Conservation (phyloP, 2,113 vertebrate species). For the Todiramphus saurophagus region DNA sequence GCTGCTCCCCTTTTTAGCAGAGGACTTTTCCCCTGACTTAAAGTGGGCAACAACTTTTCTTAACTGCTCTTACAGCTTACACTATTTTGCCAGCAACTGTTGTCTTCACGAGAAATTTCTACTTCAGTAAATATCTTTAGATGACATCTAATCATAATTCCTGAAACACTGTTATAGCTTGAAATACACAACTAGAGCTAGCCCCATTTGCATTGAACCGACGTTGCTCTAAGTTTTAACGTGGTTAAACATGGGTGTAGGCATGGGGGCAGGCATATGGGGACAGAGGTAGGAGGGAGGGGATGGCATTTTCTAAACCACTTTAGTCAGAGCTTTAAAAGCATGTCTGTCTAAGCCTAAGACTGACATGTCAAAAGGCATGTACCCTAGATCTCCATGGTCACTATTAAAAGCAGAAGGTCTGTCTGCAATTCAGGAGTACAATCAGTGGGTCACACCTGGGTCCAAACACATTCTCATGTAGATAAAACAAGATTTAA, state of each 20-base stretch:
- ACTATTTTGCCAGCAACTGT: background rate
- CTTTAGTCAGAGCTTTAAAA: background rate
- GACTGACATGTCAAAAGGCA: background rate
- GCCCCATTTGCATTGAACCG: accelerated
- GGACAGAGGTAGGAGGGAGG: background rate
- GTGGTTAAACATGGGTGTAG: background rate
- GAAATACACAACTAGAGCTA: background rate
- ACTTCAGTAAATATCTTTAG: background rate
- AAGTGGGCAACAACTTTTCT: background rate
- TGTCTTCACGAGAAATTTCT: background rate
- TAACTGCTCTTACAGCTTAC: background rate
- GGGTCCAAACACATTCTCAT: background rate
- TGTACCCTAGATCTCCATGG: background rate
- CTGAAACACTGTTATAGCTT: background rate
- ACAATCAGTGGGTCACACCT: background rate
- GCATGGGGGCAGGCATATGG: background rate
- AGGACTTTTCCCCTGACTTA: background rate
- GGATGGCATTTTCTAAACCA: background rate
- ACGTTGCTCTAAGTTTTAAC: background rate
- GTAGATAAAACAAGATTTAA: background rate
- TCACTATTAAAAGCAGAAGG: background rate
- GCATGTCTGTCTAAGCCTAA: background rate
- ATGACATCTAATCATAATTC: background rate
- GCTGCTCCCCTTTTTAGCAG: background rate
- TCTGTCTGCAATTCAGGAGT: background rate